Evolutionary conservation across 1,140 invertebrate species (phyloP).

Genomic region (Helicoverpa zea): DNA sequence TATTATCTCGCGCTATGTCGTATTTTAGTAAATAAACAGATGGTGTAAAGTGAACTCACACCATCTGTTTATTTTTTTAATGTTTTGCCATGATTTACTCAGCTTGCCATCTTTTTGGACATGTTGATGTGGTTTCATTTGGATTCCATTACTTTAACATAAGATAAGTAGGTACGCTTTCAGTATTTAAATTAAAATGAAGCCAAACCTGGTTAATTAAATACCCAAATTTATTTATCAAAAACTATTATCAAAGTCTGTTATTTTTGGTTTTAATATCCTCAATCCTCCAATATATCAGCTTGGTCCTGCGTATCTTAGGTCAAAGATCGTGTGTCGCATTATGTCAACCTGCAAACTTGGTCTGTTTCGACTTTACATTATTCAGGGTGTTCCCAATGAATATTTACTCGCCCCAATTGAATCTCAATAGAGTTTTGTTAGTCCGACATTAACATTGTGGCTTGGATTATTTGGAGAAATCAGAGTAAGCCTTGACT

Average conservation of each 20-base stretch:
- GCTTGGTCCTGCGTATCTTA: background rate
- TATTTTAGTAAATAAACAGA: too few species aligned
- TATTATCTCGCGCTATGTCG: background rate
- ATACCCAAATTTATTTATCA: too few species aligned
- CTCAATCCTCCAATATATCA: background rate
- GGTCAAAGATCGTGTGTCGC: constrained; percentile 48
- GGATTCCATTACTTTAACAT: too few species aligned
- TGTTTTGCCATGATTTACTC: background rate
- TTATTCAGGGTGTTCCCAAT: constrained; percentile 54
- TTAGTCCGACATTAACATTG: constrained; percentile 45
- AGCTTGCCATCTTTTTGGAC: constrained; percentile 2
- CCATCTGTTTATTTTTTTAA: constrained; percentile 7
- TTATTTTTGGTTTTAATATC: background rate
- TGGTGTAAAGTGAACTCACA: too few species aligned
- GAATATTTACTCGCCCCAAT: constrained; percentile 57
- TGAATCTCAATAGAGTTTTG: constrained; percentile 55
- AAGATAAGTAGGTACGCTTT: too few species aligned
- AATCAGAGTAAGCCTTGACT: constrained; percentile 26
- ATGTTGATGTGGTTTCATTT: too few species aligned
- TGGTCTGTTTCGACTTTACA: constrained; percentile 53
- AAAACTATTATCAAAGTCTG: too few species aligned
- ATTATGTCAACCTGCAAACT: constrained; percentile 48
- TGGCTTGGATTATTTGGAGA: constrained; percentile 39
- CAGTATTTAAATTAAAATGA: too few species aligned
- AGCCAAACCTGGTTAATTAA: too few species aligned